Base-by-base conservation (phyloP, 2,888 invertebrate species). In the Spodoptera exigua region DNA sequence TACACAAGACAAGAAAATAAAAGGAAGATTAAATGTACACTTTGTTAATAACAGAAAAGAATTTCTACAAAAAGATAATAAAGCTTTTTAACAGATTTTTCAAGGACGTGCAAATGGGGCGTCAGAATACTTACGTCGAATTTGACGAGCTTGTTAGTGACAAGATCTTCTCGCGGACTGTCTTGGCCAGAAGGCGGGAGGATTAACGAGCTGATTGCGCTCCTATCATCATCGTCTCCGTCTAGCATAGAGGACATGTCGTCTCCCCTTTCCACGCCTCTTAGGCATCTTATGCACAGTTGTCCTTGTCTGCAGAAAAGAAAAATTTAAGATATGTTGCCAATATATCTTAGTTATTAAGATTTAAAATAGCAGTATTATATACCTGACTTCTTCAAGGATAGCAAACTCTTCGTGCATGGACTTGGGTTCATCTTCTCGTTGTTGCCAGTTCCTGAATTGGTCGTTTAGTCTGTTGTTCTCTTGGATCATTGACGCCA, bases 351-450 rank as follows among this genome's bases (percentile, higher is more conserved):
- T 2, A 35, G n/a, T 47, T 36, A 10, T 1, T 10, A 39, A 34
- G 10, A 1, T 34, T 13, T 2, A 16, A 21, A 13, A 32, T 27
- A 7, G 12, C 27, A 40, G 17, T 32, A 17, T 48, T 21, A 70
- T 87, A 86, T 93, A 97, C 97, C 97, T 96, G 75, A 97, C 97
- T 96, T 98, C 97, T 85, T 98, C 97, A 76, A 97, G 95, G 71
- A 97, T 96, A 54, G 96, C 96, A 80, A 98, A 95, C 88, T 98
- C 98, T 81, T 98, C 97, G 76, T 98, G 97, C 90, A 97, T 95
- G 53, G 96, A 96, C 86, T 97, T 97, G 86, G 97, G 96, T 82
- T 97, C 97, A 74, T 97, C 96, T 51, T 97, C 97, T 82, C 94
- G 89, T 73, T 95, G 95, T 68, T 95, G 95, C 91, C 95, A 94